Base-by-base conservation (phyloP, 2,113 vertebrate genomes). In the Paraplagusia blochii region DNA sequence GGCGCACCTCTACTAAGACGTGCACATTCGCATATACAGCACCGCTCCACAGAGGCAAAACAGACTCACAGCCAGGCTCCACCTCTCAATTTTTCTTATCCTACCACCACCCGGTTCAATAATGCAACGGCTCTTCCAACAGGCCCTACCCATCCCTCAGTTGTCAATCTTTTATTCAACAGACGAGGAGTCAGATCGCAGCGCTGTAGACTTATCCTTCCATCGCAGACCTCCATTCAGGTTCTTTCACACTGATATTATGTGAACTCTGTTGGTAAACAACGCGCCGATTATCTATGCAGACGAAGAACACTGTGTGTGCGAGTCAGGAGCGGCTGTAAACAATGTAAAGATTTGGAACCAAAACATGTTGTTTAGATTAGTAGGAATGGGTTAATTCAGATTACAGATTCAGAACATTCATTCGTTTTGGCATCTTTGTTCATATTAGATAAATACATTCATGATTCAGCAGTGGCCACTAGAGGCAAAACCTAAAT, bases 161-260 rank as follows among this genome's bases (percentile, higher is more conserved):
- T 70, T 72, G 75, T 79, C 66, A 74, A 72, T 84, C 75, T 76
- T 72, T 76, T 74, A 81, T 84, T 81, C 69, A 76, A 38, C 54
- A 69, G 75, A 62, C 42, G 51, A 48, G n/a, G 48, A 75, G 72
- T 53, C 63, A 40, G 49, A 75, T 71, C 53, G 64, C 43, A 51
- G 59, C 58, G 11, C 42, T 12, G 11, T 39, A 40, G 71, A 22
- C 65, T 43, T 65, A 63, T 66, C 66, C 44, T 51, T 46, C 61
- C 43, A 63, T 66, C 67, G 56, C 53, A 57, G 53, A 45, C 68
- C 49, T 40, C 60, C 49, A 19, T 59, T 57, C 63, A 63, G 53
- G 12, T 33, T 45, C 49, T 17, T 45, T 60, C 51, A 53, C 56
- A 42, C 13, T 38, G 19, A 63, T 34, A 46, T 17, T 40, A 55